phyloP scores from a whole-genome alignment of 2,888 invertebrate genomes.

The Microplitis deprimator region DNA sequence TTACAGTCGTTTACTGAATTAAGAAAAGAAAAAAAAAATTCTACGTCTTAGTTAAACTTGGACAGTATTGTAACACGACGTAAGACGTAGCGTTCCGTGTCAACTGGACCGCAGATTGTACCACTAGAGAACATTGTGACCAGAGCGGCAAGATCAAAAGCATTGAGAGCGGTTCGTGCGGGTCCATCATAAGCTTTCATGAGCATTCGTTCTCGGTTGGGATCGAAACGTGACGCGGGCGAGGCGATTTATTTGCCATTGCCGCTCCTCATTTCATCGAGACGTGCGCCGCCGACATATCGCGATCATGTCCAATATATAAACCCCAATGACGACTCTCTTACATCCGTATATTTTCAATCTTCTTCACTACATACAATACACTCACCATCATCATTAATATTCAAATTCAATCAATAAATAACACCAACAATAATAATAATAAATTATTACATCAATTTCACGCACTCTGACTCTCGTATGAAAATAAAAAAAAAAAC shows the following conservation, averaged over 20 bases:
- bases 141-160: constrained; percentile 68
- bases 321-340: constrained; percentile 22
- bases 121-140: constrained; percentile 53
- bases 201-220: constrained; percentile 64
- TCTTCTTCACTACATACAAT: background rate
- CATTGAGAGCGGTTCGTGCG: constrained; percentile 61
- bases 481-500: background rate
- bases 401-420: background rate
- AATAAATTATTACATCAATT: background rate
- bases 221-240: constrained; percentile 69
- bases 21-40: background rate
- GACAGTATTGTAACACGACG: constrained; percentile 10
- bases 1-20: background rate
- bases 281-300: constrained; percentile 63
- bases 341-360: background rate
- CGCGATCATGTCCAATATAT: constrained; percentile 22
- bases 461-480: background rate
- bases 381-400: background rate
- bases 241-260: constrained; percentile 71
- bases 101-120: background rate
- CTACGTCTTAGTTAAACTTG: background rate
- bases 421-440: background rate
- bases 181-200: constrained; percentile 68
- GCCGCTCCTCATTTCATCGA: constrained; percentile 69
- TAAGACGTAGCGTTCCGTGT: background rate